phyloP scores from a whole-genome alignment of 2,113 vertebrate species.

The Onychostruthus taczanowskii region DNA sequence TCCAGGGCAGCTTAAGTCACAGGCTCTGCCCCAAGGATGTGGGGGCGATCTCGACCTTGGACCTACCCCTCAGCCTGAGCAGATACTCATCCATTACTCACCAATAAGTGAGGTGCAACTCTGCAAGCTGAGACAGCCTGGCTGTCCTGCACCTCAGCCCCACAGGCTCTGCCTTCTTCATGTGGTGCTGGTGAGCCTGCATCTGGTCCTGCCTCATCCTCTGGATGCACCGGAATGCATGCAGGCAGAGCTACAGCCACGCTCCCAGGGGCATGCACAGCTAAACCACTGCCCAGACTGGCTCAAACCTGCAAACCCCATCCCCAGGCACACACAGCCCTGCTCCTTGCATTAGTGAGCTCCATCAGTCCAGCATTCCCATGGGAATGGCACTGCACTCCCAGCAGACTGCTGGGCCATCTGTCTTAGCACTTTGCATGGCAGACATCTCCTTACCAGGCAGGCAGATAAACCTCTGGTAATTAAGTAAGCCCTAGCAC shows the following conservation, averaged over 20 bases:
- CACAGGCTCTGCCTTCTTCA: background rate
- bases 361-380: background rate
- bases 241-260: accelerated
- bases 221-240: background rate
- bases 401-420: background rate
- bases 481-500: background rate
- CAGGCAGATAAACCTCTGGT: background rate
- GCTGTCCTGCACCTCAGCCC: background rate
- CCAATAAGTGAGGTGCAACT: background rate
- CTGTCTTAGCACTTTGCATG: background rate
- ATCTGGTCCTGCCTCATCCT: background rate
- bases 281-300: background rate
- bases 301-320: background rate
- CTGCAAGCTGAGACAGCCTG: background rate
- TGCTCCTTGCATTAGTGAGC: background rate
- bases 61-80: background rate
- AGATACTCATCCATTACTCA: background rate
- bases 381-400: background rate
- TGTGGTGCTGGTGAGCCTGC: accelerated
- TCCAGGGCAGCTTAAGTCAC: background rate
- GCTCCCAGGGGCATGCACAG: accelerated
- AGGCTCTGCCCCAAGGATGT: background rate
- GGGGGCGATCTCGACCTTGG: background rate
- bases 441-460: background rate
- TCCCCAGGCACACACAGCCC: background rate